Base-by-base conservation (phyloP, 1,140 invertebrate genomes). In the Pseudomyrmex pallidus region DNA sequence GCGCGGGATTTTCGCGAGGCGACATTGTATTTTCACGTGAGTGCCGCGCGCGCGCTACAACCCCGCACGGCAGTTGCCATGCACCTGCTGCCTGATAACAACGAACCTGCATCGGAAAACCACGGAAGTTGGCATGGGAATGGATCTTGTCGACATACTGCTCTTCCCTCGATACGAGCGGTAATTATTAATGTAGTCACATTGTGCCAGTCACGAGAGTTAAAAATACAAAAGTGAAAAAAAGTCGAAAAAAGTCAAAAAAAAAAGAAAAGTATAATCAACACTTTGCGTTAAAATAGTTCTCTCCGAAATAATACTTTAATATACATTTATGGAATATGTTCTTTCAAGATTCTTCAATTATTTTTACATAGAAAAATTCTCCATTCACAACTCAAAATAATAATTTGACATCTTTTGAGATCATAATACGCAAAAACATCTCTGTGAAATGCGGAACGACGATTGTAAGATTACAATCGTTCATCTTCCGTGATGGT, bases 1-100 rank as follows among this genome's bases (percentile, higher is more conserved):
- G 12, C 10, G 15, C 15, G 46, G 17, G 25, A 48, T 5, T 56
- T 56, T 25, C 59, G 48, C 59, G 57, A 64, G 44, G 44, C 46
- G 64, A 80, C 76, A 80, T 80, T 76, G 67, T 72, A 84, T 77
- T 68, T 80, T 80, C 56, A 48, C 76, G n/a, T 64, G 77, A 80
- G 50, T 35, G n/a, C 50, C 74, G 35, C 57, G 35, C 35, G 35
- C 35, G 35, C 35, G 35, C 35, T 35, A 35, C 35, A 35, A 35
- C 35, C 35, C 5, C 35, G 35, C 68, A 67, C 9, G 9, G 52
- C 17, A 80, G 57, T 82, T 70, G 50, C 54, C 66, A 62, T 61
- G 77, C 74, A 80, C 77, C 59, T 78, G 83, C 61, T 54, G 44
- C 62, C 66, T 63, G 57, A 8, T 68, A 72, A 82, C 66, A 57